These are phyloP conservation scores for Epinotia brunnichana DNA, from an alignment of 2,888 invertebrate species.

Conservation along the genomic window DNA sequence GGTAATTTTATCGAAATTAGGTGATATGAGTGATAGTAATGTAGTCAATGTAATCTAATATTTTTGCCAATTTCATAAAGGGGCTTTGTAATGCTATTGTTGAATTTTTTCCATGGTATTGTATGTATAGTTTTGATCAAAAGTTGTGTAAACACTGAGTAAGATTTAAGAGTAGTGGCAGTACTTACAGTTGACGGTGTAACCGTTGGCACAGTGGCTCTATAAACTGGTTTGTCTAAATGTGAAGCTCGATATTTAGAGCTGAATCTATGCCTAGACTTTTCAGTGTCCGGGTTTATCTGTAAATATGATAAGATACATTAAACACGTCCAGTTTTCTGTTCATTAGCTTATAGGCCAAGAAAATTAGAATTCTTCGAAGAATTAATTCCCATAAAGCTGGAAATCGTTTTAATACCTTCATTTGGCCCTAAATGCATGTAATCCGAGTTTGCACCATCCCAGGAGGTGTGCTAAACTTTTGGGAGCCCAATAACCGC, in stretches of 20 bases:
- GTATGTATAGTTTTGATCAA: conserved; percentile 47
- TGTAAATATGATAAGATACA: conserved; percentile 50
- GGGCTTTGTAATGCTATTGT: conserved; percentile 67
- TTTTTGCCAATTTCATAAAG: conserved; percentile 77
- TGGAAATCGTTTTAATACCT: no score
- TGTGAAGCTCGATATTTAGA: conserved; percentile 83
- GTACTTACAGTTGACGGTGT: conserved; percentile 82
- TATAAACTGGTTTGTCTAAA: conserved; percentile 84
- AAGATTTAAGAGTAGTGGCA: not conserved
- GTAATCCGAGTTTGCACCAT: no score
- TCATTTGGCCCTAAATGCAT: no score
- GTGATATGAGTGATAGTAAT: not conserved
- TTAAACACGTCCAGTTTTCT: not conserved
- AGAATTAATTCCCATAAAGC: no score
- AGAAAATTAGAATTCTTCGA: no score
- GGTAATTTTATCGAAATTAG: not conserved
- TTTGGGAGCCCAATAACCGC: no score
- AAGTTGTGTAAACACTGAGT: conserved; percentile 37
- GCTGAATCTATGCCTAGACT: conserved; percentile 82
- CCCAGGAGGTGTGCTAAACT: no score
- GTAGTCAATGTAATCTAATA: not conserved
- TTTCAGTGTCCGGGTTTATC: conserved; percentile 76
- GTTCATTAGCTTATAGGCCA: not conserved
- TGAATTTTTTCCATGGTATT: conserved; percentile 36
- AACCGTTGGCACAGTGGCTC: conserved; percentile 85